These are phyloP conservation scores for Neomonachus schauinslandi DNA, from an alignment of 2,113 vertebrate species.

Conservation along the genomic window DNA sequence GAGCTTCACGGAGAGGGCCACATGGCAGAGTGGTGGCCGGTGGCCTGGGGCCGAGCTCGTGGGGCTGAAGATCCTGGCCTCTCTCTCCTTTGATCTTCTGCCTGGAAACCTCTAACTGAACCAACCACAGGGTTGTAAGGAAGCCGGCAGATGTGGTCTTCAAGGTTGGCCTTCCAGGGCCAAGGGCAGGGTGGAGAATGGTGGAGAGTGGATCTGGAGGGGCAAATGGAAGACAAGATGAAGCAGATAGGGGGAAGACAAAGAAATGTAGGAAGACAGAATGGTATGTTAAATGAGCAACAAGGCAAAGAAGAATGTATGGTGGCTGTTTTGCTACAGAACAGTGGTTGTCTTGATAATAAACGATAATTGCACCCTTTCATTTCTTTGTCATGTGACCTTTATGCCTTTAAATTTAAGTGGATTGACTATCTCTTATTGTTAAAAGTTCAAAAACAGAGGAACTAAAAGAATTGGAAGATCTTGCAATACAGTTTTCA, in stretches of 20 bases:
- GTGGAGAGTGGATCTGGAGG: not conserved
- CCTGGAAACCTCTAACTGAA: not conserved
- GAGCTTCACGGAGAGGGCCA: not conserved
- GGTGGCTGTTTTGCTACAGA: not conserved
- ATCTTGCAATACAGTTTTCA: not conserved
- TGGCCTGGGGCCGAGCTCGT: not conserved
- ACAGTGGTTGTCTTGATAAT: not conserved
- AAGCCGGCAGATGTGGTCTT: not conserved
- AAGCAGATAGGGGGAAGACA: not conserved
- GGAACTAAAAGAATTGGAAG: conserved; percentile 25
- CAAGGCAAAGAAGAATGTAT: not conserved
- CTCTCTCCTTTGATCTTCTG: not conserved
- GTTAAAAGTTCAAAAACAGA: not conserved
- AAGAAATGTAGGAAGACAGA: not conserved
- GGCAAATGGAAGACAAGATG: not conserved
- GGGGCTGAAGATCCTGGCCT: not conserved
- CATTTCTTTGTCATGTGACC: not conserved
- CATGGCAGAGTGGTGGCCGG: not conserved
- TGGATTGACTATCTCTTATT: not conserved
- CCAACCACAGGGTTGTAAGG: not conserved
- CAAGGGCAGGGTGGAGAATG: not conserved
- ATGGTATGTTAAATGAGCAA: not conserved
- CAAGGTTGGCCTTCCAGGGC: not conserved
- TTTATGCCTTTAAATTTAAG: not conserved
- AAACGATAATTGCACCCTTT: not conserved